Base-by-base conservation (phyloP, 2,888 invertebrate genomes). In the Dasysyrphus tricinctus region DNA sequence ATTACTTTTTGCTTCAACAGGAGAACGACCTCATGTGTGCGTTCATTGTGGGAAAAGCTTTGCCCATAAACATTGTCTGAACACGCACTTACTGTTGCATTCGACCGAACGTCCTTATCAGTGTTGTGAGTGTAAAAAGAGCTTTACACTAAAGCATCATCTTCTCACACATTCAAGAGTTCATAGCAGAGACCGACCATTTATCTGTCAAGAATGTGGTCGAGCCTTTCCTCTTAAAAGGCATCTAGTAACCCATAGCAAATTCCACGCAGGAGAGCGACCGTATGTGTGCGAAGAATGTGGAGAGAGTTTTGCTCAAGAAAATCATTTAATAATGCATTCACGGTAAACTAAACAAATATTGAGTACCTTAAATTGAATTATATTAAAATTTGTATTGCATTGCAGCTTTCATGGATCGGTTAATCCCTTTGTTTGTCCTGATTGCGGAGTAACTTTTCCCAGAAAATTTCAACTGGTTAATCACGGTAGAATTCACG, bases 391-490 rank as follows among this genome's bases (percentile, higher is more conserved):
- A 65, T 57, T 39, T 32, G 14, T 19, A 37, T 70, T 57, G 5
- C 16, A 47, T 88, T 87, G 2, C 77, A 92, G 98, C 87, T 98
- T 98, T 93, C 98, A 98, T 93, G 98, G 98, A n/a, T 98, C 98
- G 8, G 95, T 98, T 90, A 97, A 98, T 90, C 98, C 99, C 12
- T 99, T 98, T 93, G 96, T 96, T 89, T 99, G 99, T 92, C 95
- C 96, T 73, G 97, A 97, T 91, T 99, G 99, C 91, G 96, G 97
- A 29, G 96, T 95, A 72, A 96, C 96, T 80, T 97, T 97, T 93
- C 96, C 96, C 79, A 94, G 97, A 87, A 97, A 97, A 94, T 97
- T 97, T 93, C 97, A 97, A 92, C 93, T 97, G 88, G 97, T 97
- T 61, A 96, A 97, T 93, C 97, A 97, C 92, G 96, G 96, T 12